Evolutionary conservation across 2,113 vertebrate genomes (phyloP), one percentile per base, ranked within the genome.

Genomic region (Ahaetulla prasina): DNA sequence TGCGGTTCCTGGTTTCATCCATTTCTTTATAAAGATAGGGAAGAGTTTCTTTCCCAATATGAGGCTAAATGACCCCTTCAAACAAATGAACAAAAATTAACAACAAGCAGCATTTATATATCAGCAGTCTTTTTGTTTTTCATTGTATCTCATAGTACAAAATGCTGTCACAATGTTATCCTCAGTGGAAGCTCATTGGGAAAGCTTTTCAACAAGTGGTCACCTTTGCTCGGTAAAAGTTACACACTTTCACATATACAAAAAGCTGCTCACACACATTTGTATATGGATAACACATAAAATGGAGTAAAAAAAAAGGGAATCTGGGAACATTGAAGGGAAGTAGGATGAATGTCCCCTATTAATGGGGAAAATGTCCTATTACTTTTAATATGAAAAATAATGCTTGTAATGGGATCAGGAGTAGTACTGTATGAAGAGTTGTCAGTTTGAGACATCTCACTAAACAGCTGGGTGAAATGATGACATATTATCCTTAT

Each of bases 51-150:
- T 74, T 35, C 16, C 43, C 87, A 50, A 94, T 55, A 80, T 88
- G 96, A 94, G 90, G 90, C 27, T 91, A 95, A 95, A 87, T 93
- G 92, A 95, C 91, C 96, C 96, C 92, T 87, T 93, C 60, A 94
- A 93, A 63, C 10, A 60, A 60, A 60, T 3, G 10, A 92, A 88
- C 12, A 18, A 92, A 88, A 89, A 91, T 7, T 43, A 93, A 47
- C 63, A 95, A 93, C 94, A 87, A 94, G 93, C 89, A 68, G 92
- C 92, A 88, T 39, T n/a, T 12, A n/a, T 85, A 23, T 47, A 57
- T 47, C 39, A 6, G n/a, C 68, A 74, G 50, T 55, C 23, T 89
- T 60, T 90, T 63, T 63, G 1, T 30, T 63, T 35, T 63, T 1
- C 8, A 30, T 85, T 89, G 25, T n/a, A 92, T 4, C 3, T 88